phyloP scores from a whole-genome alignment of 1,140 invertebrate species.

The Epicauta chinensis region DNA sequence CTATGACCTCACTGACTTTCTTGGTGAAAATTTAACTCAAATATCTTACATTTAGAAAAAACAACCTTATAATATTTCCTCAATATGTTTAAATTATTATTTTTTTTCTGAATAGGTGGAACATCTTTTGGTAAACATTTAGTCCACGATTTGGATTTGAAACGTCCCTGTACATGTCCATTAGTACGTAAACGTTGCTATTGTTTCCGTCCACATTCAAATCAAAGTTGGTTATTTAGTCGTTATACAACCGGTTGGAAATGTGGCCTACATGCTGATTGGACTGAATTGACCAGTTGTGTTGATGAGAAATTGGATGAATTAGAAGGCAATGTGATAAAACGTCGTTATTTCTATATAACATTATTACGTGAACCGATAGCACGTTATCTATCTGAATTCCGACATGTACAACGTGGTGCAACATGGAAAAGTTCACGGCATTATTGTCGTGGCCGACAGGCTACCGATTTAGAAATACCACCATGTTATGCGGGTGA shows the following conservation, averaged over 20 bases:
- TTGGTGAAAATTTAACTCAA: too few relatives aligned
- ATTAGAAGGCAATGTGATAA: slow-evolving; percentile 72
- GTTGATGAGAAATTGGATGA: slow-evolving; percentile 82
- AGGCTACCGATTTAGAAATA: slow-evolving; percentile 68
- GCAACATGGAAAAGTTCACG: slow-evolving; percentile 93
- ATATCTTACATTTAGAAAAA: too few relatives aligned
- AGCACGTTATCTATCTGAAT: slow-evolving; percentile 47
- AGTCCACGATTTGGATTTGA: slow-evolving; percentile 85
- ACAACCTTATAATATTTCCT: too few relatives aligned
- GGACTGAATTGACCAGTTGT: slow-evolving; percentile 90
- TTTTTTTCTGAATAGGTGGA: slow-evolving; percentile 50
- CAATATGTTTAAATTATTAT: too few relatives aligned
- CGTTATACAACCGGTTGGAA: slow-evolving; percentile 98
- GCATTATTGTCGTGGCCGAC: slow-evolving; percentile 81
- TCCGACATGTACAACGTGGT: slow-evolving; percentile 84
- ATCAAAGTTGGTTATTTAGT: slow-evolving; percentile 96
- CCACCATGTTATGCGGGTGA: slow-evolving; percentile 72
- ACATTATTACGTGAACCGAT: slow-evolving; percentile 91
- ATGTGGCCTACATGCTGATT: slow-evolving; percentile 97
- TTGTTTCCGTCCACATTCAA: slow-evolving; percentile 83
- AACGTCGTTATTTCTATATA: slow-evolving; percentile 91
- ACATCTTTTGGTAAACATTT: slow-evolving; percentile 94
- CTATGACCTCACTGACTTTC: too few relatives aligned
- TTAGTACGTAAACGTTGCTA: slow-evolving; percentile 78
- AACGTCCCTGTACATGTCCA: slow-evolving; percentile 81